These are phyloP conservation scores for Podarcis raffonei DNA, from an alignment of 2,113 vertebrate species.

Conservation along the genomic window DNA sequence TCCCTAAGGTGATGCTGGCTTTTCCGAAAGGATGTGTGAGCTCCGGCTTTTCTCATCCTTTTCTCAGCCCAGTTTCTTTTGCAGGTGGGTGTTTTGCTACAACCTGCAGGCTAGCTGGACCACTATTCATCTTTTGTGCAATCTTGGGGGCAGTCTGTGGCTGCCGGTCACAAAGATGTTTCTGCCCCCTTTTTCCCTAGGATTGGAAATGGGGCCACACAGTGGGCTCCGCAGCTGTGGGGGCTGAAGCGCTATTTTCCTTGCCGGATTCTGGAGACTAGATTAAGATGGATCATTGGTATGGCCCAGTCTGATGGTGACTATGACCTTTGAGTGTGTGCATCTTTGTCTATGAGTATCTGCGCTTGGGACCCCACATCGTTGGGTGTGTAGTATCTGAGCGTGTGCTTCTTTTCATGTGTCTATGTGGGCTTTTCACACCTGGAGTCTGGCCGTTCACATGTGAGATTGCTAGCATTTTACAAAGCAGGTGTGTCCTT, in stretches of 20 bases:
- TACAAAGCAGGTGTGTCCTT: conserved; percentile 17
- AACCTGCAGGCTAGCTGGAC: not conserved
- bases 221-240: not conserved
- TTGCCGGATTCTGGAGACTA: not conserved
- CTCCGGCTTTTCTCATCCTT: not conserved
- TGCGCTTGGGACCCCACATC: not conserved
- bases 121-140: not conserved
- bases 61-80: not conserved
- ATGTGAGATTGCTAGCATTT: not conserved
- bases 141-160: not conserved
- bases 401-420: not conserved
- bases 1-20: not conserved
- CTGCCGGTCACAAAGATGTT: not conserved
- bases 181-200: conserved; percentile 5
- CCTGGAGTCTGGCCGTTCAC: conserved; percentile 2
- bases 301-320: conserved; percentile 13
- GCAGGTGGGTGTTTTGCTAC: not conserved
- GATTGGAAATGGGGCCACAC: conserved; percentile 18
- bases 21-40: not conserved
- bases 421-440: not conserved
- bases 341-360: conserved; percentile 31
- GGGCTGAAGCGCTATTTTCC: not conserved
- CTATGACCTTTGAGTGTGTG: conserved; percentile 14
- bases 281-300: conserved; percentile 15
- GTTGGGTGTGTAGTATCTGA: not conserved